Evolutionary conservation across 1,140 invertebrate genomes (phyloP), one percentile per base, ranked within the genome.

Genomic region (Drosophila jambulina): DNA sequence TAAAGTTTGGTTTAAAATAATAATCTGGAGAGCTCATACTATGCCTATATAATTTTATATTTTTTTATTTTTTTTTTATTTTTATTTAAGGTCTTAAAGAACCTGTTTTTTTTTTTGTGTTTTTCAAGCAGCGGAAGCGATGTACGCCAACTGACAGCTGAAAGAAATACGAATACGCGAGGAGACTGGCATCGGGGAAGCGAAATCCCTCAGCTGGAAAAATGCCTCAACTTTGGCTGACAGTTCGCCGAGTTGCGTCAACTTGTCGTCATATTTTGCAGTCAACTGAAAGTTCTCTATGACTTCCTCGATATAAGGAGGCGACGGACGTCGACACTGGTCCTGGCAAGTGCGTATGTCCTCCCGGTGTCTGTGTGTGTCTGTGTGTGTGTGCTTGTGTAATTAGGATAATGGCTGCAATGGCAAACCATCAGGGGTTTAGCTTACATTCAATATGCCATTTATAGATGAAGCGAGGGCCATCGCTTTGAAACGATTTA

Each of bases 201-300:
- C 71, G 59, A 82, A 59, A 72, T 87, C 84, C 58, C 78, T 86
- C 57, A 80, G 70, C 77, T 88, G 84, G 84, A 83, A 88, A 88
- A 82, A 87, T 88, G 76, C 75, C 65, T 70, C 75, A 70, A 62
- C 75, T 78, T 78, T 62, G 64, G 75, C 43, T 78, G 75, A 78
- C 75, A 78, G 75, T 78, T 71, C 48, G 27, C 69, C 63, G 57
- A 43, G 63, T 81, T 82, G 78, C 49, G 65, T 79, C 70, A 78
- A 88, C 77, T 84, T 84, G 80, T 78, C 64, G 62, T 88, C 84
- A 84, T 86, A 86, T 86, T 78, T 79, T 76, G 77, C 54, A 80
- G 46, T 64, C 57, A 62, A 49, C 67, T 63, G 32, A 25, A 59
- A 72, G 32, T 61, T 75, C 60, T 51, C 57, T 54, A 60, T 67